phyloP scores from a whole-genome alignment of 2,113 vertebrate species.

The Brachyhypopomus occidentalis region DNA sequence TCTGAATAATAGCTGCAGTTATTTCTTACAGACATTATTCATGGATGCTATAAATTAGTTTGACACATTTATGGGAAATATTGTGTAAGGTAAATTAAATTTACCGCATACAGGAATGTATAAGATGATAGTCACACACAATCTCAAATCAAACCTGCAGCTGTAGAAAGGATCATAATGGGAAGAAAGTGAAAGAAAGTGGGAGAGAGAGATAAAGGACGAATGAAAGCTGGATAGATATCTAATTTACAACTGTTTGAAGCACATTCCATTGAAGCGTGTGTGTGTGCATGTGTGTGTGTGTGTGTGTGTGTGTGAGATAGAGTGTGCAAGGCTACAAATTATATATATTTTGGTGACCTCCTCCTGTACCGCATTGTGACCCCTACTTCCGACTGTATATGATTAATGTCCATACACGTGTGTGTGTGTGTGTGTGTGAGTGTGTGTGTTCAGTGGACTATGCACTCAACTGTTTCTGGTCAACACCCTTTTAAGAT shows the following conservation, averaged over 20 bases:
- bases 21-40: neutral
- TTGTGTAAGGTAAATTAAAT: neutral
- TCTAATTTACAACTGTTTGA: conserved; percentile 47
- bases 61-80: neutral
- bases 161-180: neutral
- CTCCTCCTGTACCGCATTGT: conserved; percentile 47
- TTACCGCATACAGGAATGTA: neutral
- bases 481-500: conserved; percentile 30
- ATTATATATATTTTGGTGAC: conserved; percentile 43
- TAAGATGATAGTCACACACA: neutral
- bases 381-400: conserved; percentile 43
- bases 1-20: neutral
- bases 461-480: conserved; percentile 37
- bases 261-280: conserved; percentile 48
- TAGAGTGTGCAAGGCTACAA: neutral
- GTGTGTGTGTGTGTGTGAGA: conserved; percentile 12
- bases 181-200: neutral
- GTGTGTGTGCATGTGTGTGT: conserved; percentile 9
- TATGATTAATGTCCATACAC: conserved; percentile 38
- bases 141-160: neutral
- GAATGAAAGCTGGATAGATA: conserved; percentile 21
- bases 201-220: neutral
- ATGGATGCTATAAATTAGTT: no score
- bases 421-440: conserved; percentile 29
- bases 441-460: neutral